phyloP scores from a whole-genome alignment of 2,888 invertebrate species.

The Corythucha ciliata region DNA sequence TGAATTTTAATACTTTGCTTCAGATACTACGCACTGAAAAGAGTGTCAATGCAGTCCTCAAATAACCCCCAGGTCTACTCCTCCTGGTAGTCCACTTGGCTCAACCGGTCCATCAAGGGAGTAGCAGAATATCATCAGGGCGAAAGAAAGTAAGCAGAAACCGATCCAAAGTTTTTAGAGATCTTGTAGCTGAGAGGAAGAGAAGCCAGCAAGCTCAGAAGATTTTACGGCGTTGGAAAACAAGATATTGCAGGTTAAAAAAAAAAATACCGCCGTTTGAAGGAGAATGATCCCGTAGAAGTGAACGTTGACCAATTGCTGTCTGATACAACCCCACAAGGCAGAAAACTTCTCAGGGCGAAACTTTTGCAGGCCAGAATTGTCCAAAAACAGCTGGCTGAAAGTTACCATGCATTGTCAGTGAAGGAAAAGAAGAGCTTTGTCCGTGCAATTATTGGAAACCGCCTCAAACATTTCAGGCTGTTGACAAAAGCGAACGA shows the following conservation, averaged over 20 bases:
- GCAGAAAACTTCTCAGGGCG: slow-evolving; percentile 6
- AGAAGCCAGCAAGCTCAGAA: background rate
- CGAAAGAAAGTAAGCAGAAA: too few relatives aligned
- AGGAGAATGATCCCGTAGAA: too few relatives aligned
- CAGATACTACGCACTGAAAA: background rate
- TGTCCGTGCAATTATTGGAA: background rate
- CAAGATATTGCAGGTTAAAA: slow-evolving; percentile 6
- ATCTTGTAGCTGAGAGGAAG: too few relatives aligned
- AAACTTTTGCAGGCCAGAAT: slow-evolving; percentile 12
- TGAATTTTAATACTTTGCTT: slow-evolving; percentile 1
- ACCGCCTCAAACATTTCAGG: background rate
- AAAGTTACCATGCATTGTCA: slow-evolving; percentile 2
- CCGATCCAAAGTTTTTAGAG: too few relatives aligned
- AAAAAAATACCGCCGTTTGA: too few relatives aligned
- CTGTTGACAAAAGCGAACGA: slow-evolving; percentile 5
- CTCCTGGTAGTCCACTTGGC: too few relatives aligned
- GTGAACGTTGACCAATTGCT: background rate
- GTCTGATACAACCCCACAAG: background rate
- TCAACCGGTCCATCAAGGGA: too few relatives aligned
- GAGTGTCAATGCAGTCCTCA: background rate
- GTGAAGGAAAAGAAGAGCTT: slow-evolving; percentile 8
- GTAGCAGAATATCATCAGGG: too few relatives aligned
- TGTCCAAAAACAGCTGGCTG: slow-evolving; percentile 8
- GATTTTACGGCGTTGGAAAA: slow-evolving; percentile 1
- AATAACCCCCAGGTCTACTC: too few relatives aligned